Conservation (phyloP, 2,797 vertebrate species). For the Tangara arthus region DNA sequence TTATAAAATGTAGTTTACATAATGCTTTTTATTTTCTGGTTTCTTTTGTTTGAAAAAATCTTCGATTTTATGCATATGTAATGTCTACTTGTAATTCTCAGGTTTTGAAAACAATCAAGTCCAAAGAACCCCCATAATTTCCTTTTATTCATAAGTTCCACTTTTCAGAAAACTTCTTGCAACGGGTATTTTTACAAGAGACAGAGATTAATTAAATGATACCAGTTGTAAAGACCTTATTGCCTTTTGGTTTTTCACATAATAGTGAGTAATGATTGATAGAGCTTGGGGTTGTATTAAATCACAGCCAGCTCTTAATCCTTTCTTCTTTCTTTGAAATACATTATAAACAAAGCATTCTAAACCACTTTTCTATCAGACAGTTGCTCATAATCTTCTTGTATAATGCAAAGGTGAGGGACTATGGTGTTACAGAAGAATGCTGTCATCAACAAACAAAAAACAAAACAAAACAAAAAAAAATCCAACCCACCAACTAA, state of each 20-base stretch:
- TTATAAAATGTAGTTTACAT: background rate
- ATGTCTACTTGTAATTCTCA: background rate
- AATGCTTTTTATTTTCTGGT: background rate
- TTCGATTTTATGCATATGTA: background rate
- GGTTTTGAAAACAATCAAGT: background rate
- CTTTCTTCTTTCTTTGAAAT: slow-evolving; percentile 30
- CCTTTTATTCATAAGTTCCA: background rate
- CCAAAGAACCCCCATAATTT: background rate
- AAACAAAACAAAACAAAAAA: background rate
- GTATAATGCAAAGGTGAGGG: background rate
- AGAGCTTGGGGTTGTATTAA: background rate
- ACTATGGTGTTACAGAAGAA: background rate
- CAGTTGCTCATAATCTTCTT: background rate
- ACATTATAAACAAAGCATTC: background rate
- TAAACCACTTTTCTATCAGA: background rate
- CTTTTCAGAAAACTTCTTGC: background rate
- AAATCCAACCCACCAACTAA: background rate
- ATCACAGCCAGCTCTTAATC: background rate
- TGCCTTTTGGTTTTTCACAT: slow-evolving; percentile 6
- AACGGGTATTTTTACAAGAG: slow-evolving; percentile 1
- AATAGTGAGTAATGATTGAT: background rate
- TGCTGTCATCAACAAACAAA: background rate
- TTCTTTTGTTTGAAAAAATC: background rate
- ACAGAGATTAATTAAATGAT: background rate
- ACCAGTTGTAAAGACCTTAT: background rate